Evolutionary conservation across 2,888 invertebrate genomes (phyloP).

Genomic region (Pseudeuparius sepicola): DNA sequence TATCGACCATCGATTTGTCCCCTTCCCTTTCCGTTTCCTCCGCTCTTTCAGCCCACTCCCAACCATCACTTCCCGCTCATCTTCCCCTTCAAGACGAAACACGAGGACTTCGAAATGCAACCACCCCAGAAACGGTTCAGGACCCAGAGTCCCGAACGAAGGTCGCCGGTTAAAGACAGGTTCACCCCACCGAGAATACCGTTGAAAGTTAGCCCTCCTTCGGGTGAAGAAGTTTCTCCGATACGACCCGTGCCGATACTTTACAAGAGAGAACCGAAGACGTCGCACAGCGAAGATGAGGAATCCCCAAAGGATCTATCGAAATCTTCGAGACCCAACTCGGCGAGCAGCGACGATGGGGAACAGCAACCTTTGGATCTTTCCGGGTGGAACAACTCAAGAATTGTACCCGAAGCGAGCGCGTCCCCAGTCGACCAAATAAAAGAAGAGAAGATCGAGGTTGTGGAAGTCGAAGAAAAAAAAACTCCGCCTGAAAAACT

Average conservation of each 20-base stretch:
- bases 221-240: constrained; percentile 60
- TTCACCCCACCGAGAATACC: constrained; percentile 48
- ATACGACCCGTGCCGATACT: constrained; percentile 42
- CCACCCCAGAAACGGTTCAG: constrained; percentile 26
- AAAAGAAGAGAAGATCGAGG: constrained; percentile 47
- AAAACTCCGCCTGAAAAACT: constrained; percentile 24
- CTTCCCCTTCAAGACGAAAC: constrained; percentile 30
- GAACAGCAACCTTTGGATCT: constrained; percentile 67
- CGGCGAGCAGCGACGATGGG: constrained; percentile 36
- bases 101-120: constrained; percentile 44
- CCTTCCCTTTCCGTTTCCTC: constrained; percentile 51
- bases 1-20: constrained; percentile 53
- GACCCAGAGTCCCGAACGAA: constrained; percentile 23
- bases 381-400: constrained; percentile 40
- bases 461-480: constrained; percentile 43
- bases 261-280: constrained; percentile 16
- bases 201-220: constrained; percentile 50
- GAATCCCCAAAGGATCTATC: constrained; percentile 33
- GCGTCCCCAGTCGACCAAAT: constrained; percentile 25
- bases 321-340: constrained; percentile 30
- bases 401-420: constrained; percentile 12
- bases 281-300: constrained; percentile 25
- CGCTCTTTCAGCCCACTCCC: constrained; percentile 44
- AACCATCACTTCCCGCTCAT: constrained; percentile 36
- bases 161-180: constrained; percentile 38